Evolutionary conservation across 2,113 vertebrate species (phyloP), one percentile per base, ranked within the genome.

Genomic region (Emydocephalus ijimae): DNA sequence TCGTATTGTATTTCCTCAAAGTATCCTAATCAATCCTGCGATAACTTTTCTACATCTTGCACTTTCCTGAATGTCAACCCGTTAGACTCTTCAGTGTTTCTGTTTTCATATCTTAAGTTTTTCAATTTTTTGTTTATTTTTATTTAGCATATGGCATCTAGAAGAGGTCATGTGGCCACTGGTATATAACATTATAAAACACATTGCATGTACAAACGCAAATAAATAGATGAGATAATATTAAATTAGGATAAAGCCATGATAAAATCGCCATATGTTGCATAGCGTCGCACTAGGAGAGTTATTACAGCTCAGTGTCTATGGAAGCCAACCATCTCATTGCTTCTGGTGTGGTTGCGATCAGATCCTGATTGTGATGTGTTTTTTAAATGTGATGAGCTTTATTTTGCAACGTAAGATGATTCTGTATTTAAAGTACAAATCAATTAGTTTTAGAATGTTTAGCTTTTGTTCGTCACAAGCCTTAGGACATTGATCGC

Each of bases 1-100:
- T 74, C 5, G 2, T 34, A 7, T 74, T 7, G 14, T 34, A 34
- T 74, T 74, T 74, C 95, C 94, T 96, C 92, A 94, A 94, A 96
- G 87, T 96, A 95, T 93, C 94, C 93, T 95, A 96, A 90, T 92
- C 94, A 93, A 94, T 94, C 94, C 96, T 91, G 92, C 95, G 95
- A 95, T 95, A 96, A 96, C 95, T 95, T 94, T 95, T 97, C 96
- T 96, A 95, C 96, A 64, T 64, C 34, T 12, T 43, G 94, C 96
- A 96, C 95, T 94, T 95, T 95, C 96, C 96, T 96, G 96, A 96
- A 95, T 94, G 92, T 94, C 85, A 92, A 85, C 52, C 91, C 56
- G 96, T 94, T 90, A 94, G 92, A 88, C 92, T 93, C 91, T 96
- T 94, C 93, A 90, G 52, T 94, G 95, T 93, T 96, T 95, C 93